A percentile compares a stretch with the other conserved stretches of the same genome.
Conservation (phyloP, 2,888 invertebrate species). For the Lissocephala sabroskyi region DNA sequence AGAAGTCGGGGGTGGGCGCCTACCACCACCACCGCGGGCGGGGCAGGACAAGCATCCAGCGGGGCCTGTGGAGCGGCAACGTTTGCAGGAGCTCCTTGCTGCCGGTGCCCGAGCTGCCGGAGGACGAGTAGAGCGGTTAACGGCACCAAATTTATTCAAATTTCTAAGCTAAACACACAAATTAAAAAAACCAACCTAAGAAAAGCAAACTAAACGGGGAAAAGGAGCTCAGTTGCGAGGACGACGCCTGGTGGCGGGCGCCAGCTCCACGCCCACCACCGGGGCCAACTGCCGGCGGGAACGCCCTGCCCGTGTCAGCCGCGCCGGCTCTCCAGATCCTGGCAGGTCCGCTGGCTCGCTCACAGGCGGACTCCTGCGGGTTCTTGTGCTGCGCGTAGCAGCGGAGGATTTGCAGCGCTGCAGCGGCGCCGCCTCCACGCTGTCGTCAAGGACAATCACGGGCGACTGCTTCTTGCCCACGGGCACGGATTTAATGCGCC, state of each 20-base stretch:
- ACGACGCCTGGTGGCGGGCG: no score
- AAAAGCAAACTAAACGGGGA: no score
- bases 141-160: no score
- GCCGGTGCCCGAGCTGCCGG: not conserved
- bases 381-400: not conserved
- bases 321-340: no score
- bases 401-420: not conserved
- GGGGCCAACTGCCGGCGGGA: no score
- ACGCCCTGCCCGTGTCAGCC: no score
- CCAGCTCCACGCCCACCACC: no score
- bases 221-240: no score
- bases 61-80: conserved; percentile 65
- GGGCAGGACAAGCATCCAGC: conserved; percentile 56
- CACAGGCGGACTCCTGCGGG: not conserved
- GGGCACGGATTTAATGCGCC: conserved; percentile 8
- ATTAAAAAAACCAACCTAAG: no score
- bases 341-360: conserved; percentile 1
- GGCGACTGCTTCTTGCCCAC: conserved; percentile 1
- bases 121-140: no score
- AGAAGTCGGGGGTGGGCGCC: conserved; percentile 67
- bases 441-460: conserved; percentile 19
- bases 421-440: not conserved
- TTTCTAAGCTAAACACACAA: no score
- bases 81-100: conserved; percentile 61
- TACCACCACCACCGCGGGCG: conserved; percentile 57